phyloP scores from a whole-genome alignment of 2,113 vertebrate genomes.

The Nycticorax nycticorax region DNA sequence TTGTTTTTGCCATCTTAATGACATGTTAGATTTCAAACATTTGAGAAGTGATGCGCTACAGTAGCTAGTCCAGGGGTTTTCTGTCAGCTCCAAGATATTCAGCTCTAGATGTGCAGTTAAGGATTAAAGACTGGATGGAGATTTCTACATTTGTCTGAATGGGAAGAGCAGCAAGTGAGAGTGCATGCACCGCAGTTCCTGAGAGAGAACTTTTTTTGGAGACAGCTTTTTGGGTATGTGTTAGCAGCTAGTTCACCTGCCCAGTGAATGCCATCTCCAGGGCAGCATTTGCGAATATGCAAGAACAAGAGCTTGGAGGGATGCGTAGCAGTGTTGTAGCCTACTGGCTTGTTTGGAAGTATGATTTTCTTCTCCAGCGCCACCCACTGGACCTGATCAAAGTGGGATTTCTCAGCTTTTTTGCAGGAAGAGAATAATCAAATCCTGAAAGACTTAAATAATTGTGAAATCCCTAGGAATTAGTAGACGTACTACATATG shows the following conservation, averaged over 20 bases:
- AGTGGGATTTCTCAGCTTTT: background rate
- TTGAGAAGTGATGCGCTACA: background rate
- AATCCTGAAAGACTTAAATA: background rate
- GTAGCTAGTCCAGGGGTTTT: background rate
- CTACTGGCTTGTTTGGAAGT: background rate
- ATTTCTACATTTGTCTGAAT: background rate
- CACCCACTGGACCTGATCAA: background rate
- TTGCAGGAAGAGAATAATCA: background rate
- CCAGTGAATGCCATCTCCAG: background rate
- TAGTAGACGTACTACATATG: background rate
- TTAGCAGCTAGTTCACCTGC: background rate
- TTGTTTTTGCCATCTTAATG: background rate
- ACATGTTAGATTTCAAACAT: background rate
- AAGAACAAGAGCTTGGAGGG: background rate
- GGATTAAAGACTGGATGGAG: background rate
- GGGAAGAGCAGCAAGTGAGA: background rate
- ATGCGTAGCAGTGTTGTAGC: background rate
- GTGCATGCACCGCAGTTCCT: background rate
- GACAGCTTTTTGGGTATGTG: background rate
- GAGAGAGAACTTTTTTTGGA: background rate
- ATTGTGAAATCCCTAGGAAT: background rate
- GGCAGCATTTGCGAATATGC: background rate
- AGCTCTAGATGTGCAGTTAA: background rate
- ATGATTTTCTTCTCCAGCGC: background rate
- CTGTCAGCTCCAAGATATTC: background rate